Conservation (phyloP, 1,140 invertebrate genomes). For the Drosophila sp. region DNA sequence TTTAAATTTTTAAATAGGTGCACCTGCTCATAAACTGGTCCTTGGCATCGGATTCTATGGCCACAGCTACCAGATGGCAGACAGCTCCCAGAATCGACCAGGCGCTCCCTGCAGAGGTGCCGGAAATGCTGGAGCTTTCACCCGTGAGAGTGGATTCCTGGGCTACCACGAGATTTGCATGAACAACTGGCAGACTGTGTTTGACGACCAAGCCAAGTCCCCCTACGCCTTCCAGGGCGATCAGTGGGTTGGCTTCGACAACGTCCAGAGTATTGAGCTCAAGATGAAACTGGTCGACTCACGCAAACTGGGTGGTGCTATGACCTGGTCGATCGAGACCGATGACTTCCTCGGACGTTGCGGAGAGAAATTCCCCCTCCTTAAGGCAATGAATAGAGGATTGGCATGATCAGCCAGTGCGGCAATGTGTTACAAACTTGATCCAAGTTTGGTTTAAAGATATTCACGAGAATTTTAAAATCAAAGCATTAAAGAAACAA, state of each 20-base stretch:
- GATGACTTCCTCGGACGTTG: constrained; percentile 90
- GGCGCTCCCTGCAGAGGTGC: constrained; percentile 86
- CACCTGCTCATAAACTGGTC: constrained; percentile 86
- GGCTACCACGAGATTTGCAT: constrained; percentile 91
- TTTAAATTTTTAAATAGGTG: constrained; percentile 78
- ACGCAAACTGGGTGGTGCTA: constrained; percentile 89
- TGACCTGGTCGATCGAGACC: constrained; percentile 93
- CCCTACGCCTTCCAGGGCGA: constrained; percentile 80
- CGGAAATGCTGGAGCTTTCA: constrained; percentile 89
- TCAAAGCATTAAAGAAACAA: too few species aligned
- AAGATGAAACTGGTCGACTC: constrained; percentile 77
- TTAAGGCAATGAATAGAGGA: constrained; percentile 66
- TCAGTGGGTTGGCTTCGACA: constrained; percentile 84
- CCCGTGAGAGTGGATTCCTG: constrained; percentile 88
- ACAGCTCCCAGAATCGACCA: constrained; percentile 85
- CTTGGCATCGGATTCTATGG: constrained; percentile 90
- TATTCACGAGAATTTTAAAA: too few species aligned
- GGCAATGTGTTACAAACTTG: too few species aligned
- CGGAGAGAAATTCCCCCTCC: constrained; percentile 85
- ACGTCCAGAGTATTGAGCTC: constrained; percentile 78
- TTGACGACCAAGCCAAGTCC: constrained; percentile 40
- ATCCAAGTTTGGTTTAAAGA: too few species aligned
- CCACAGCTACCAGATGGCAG: constrained; percentile 87
- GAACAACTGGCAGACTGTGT: constrained; percentile 63
- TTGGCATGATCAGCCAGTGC: constrained; percentile 59